A percentile compares a stretch with the other conserved stretches of the same genome.
Conservation (phyloP, 2,797 vertebrate species). For the Varecia variegata region DNA sequence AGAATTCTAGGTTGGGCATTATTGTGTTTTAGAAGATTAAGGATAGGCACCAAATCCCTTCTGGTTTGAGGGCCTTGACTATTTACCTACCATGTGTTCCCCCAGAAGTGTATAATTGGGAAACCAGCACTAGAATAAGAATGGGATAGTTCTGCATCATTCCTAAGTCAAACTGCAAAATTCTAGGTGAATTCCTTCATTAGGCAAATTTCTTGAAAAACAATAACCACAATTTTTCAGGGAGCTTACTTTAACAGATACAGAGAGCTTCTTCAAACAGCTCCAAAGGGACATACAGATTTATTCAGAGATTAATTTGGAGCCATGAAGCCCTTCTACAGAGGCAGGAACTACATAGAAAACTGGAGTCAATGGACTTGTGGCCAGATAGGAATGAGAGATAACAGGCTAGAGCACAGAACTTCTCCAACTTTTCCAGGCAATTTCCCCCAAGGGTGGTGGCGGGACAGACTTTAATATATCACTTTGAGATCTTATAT, state of each 20-base stretch:
- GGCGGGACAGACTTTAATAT: background rate
- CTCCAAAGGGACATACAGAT: background rate
- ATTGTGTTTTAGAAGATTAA: too few relatives aligned
- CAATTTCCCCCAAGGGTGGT: background rate
- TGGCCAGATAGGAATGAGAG: background rate
- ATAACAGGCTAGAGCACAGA: background rate
- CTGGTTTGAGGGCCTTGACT: too few relatives aligned
- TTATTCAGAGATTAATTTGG: background rate
- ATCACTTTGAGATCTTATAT: background rate
- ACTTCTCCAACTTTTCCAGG: background rate
- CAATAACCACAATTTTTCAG: background rate
- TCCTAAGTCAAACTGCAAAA: conserved; percentile 8
- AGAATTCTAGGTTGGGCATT: too few relatives aligned
- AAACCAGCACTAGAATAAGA: conserved; percentile 11
- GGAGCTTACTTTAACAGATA: background rate
- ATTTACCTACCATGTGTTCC: background rate
- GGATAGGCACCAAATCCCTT: too few relatives aligned
- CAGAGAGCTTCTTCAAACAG: background rate
- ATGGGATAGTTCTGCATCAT: background rate
- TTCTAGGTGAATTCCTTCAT: conserved; percentile 22
- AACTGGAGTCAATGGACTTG: background rate
- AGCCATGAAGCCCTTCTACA: background rate
- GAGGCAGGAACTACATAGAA: background rate
- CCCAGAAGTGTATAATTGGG: conserved; percentile 30
- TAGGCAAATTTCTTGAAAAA: background rate